Conservation (phyloP, 2,888 invertebrate species). For the Lysandra bellargus region DNA sequence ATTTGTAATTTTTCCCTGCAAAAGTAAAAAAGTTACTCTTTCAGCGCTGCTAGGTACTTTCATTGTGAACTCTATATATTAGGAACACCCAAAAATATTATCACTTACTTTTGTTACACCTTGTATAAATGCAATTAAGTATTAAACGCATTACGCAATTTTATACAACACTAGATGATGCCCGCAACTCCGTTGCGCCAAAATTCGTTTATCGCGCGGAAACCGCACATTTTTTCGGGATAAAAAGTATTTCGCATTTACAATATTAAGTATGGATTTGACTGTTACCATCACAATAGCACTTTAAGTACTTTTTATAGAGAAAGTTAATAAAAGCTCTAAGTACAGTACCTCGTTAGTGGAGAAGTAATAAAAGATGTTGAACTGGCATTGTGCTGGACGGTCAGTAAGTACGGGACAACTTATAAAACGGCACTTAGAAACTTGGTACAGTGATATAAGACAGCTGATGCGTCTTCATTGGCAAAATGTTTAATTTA, state of each 20-base stretch:
- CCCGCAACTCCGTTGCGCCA: too few relatives aligned
- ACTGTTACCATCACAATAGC: not conserved
- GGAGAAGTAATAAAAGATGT: constrained; percentile 4
- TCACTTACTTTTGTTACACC: too few relatives aligned
- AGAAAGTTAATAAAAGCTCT: not conserved
- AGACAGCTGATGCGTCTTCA: not conserved
- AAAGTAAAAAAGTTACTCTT: too few relatives aligned
- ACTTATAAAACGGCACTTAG: not conserved
- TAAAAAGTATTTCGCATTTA: too few relatives aligned
- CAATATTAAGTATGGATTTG: too few relatives aligned
- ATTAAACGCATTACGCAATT: not conserved
- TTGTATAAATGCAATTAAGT: too few relatives aligned
- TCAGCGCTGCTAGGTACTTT: too few relatives aligned
- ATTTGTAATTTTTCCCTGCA: too few relatives aligned
- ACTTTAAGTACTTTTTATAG: not conserved
- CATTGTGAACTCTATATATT: too few relatives aligned
- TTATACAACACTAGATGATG: not conserved
- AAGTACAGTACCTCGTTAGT: not conserved
- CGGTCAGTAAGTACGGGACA: not conserved
- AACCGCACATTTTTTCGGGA: too few relatives aligned
- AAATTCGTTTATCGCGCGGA: too few relatives aligned
- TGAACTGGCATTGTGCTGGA: not conserved
- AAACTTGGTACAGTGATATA: not conserved
- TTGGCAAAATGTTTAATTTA: not conserved
- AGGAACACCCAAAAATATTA: too few relatives aligned